phyloP scores from a whole-genome alignment of 2,113 vertebrate genomes.

The Hemibagrus wyckioides region DNA sequence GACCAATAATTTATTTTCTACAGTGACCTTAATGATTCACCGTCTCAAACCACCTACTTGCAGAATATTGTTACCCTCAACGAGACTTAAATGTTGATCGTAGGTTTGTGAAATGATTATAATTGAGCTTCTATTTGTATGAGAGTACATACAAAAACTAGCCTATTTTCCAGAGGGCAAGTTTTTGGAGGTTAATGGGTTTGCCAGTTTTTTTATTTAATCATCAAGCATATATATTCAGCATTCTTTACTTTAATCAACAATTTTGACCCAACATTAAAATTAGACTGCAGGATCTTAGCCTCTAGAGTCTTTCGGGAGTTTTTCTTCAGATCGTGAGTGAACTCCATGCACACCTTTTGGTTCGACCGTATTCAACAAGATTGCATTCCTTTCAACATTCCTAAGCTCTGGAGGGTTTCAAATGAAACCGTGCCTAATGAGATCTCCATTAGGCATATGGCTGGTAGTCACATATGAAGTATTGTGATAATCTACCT shows the following conservation, averaged over 20 bases:
- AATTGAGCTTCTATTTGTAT: not conserved
- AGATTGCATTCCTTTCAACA: slow-evolving; percentile 16
- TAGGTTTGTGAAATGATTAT: no score
- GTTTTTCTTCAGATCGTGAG: not conserved
- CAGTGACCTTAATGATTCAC: no score
- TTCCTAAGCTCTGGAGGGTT: slow-evolving; percentile 1
- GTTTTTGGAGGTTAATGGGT: not conserved
- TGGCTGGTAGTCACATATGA: not conserved
- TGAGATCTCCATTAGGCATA: slow-evolving; percentile 3
- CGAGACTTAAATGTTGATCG: not conserved
- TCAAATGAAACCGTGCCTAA: not conserved
- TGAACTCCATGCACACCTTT: not conserved
- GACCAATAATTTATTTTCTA: no score
- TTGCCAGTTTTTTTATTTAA: not conserved
- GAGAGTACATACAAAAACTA: not conserved
- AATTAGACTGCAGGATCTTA: not conserved
- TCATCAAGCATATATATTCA: not conserved
- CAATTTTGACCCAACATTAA: not conserved
- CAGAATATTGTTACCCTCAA: not conserved
- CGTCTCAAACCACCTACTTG: no score
- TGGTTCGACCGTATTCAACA: not conserved
- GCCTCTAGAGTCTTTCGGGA: not conserved
- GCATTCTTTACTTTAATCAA: not conserved
- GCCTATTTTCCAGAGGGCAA: not conserved
- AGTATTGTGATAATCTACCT: not conserved